Percentiles rank a stretch among this genome's conserved stretches.
These are phyloP conservation scores for Rhabditoides inermis DNA, from an alignment of 2,888 invertebrate species.

Conservation along the genomic window DNA sequence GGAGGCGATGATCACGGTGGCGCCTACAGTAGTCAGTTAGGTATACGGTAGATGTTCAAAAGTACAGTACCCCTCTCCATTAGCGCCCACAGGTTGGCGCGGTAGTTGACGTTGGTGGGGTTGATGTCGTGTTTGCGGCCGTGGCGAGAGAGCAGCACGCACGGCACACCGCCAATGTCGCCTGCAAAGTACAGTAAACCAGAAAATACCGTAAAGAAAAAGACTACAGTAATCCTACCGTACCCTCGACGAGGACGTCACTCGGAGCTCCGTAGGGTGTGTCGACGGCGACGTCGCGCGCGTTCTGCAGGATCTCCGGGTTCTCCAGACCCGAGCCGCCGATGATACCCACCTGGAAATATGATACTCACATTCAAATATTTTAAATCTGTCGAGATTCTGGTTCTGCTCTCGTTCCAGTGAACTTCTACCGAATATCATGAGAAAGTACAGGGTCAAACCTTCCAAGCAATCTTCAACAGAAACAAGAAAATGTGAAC, in stretches of 20 bases:
- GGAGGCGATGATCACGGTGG: constrained; percentile 80
- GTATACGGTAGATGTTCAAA: no score
- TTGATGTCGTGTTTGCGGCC: constrained; percentile 65
- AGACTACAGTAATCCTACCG: constrained; percentile 5
- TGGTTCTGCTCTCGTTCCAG: no score
- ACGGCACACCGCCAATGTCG: constrained; percentile 68
- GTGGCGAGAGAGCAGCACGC: constrained; percentile 60
- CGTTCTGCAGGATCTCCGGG: constrained; percentile 69
- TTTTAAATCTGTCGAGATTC: no score
- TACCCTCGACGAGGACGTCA: constrained; percentile 39
- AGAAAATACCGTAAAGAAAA: not conserved
- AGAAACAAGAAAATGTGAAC: no score
- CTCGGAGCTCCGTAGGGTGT: constrained; percentile 70
- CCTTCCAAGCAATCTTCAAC: no score
- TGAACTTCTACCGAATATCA: no score
- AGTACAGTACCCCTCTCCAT: constrained; percentile 66
- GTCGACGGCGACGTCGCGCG: constrained; percentile 62
- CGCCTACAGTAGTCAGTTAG: constrained; percentile 26
- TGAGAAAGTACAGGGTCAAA: no score
- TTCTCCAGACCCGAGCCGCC: constrained; percentile 93
- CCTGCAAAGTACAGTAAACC: constrained; percentile 58
- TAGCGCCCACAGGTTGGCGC: constrained; percentile 91
- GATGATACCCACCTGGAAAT: constrained; percentile 86
- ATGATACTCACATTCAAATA: no score
- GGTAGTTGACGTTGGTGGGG: constrained; percentile 83